Base-by-base conservation (phyloP, 2,888 invertebrate genomes). In the Aproaerema taeniolella region DNA sequence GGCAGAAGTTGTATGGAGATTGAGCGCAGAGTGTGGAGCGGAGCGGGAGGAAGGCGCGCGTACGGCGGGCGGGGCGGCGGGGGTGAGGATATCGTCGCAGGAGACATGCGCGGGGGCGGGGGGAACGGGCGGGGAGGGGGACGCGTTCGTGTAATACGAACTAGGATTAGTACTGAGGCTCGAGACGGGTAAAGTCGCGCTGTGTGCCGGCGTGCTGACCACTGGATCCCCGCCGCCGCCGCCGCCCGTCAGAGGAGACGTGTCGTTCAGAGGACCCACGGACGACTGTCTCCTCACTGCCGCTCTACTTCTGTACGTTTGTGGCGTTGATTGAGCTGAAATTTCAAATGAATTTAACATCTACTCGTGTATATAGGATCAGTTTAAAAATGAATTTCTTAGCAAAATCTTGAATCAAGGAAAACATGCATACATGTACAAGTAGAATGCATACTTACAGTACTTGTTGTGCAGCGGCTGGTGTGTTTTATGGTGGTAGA, bases 391-490 rank as follows among this genome's bases (percentile, higher is more conserved):
- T n/a, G n/a, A n/a, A n/a, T n/a, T n/a, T n/a, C n/a, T n/a, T n/a
- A n/a, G n/a, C n/a, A n/a, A n/a, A n/a, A n/a, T n/a, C n/a, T n/a
- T n/a, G n/a, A n/a, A n/a, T n/a, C n/a, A 24, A 45, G 52, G 43
- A 41, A 55, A 57, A 47, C 75, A 73, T 77, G 74, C 75, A 70
- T 72, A 77, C n/a, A 26, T 9, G n/a, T 71, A 55, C 61, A 63
- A 54, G 60, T 58, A 58, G 49, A 52, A 71, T 70, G 73, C 67
- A 72, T 86, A 87, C 87, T 88, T 79, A 87, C 88, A 87, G 82
- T 89, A 89, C 83, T 91, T 91, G 90, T 91, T 92, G 86, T 92
- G 90, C 68, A 92, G 88, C 72, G 92, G 92, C 87, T 92, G 92
- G 76, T 92, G 92, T 68, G 90, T 91, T 90, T 92, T 92, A 85